Evolutionary conservation across 2,113 vertebrate species (phyloP).

Genomic region (Acanthisitta chloris): DNA sequence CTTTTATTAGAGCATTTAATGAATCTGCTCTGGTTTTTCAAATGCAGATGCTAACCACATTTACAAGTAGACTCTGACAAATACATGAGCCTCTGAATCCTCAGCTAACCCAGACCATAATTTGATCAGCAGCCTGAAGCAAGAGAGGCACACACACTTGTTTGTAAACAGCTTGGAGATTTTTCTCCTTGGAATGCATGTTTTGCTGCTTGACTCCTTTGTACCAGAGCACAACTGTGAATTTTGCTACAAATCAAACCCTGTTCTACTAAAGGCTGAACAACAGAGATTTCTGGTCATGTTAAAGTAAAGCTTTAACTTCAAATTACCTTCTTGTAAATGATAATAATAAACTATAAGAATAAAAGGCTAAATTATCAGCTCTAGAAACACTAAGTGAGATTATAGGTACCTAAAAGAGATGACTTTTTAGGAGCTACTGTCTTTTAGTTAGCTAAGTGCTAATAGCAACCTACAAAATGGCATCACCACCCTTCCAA

Average conservation of each 20-base stretch:
- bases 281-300: neutral
- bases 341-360: neutral
- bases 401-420: neutral
- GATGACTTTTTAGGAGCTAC: fast-evolving
- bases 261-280: neutral
- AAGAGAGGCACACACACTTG: neutral
- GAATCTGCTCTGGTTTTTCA: neutral
- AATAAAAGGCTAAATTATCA: neutral
- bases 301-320: neutral
- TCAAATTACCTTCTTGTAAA: neutral
- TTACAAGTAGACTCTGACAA: neutral
- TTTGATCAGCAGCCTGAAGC: neutral
- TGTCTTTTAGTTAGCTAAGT: neutral
- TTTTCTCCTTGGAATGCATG: neutral
- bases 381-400: neutral
- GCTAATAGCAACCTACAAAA: neutral
- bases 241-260: neutral
- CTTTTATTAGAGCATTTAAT: neutral
- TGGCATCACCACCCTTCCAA: neutral
- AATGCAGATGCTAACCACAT: neutral
- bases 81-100: neutral
- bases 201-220: neutral
- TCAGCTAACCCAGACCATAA: neutral
- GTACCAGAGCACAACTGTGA: too few relatives aligned
- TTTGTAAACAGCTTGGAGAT: neutral